Evolutionary conservation across 2,888 invertebrate species (phyloP), one percentile per base, ranked within the genome.

Genomic region (Dolichopus griseipennis): DNA sequence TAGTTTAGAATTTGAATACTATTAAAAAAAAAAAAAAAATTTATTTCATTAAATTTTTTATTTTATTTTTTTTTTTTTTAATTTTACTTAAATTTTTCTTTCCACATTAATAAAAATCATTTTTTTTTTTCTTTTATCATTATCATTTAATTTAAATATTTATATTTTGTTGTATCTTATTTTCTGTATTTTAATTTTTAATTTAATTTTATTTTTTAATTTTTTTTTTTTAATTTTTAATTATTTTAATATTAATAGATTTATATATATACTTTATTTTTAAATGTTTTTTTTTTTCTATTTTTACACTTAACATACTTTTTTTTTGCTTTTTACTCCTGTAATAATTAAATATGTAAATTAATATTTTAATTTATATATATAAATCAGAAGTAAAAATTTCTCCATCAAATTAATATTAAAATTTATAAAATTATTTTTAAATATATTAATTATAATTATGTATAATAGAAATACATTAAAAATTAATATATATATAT

Each of bases 131-230:
- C 18, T 52, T 52, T 12, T 52, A 10, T 37, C 12, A 12, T 52
- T 52, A 52, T 52, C 52, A 18, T 52, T 52, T 52, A 52, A 52
- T 52, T 41, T 52, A 52, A 52, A 52, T 52, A 52, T 52, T n/a
- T n/a, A n/a, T 52, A 52, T 52, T 52, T 52, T 52, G 52, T 52
- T 52, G 52, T 52, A 52, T 52, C n/a, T 52, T 52, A 18, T 52
- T 41, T 41, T 52, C 52, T 52, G 52, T 52, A 5, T 5, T 52
- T 52, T 52, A 2, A 15, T 52, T 4, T 52, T 52, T 52, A 52
- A 18, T 52, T 52, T 18, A 15, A 18, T 4, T 52, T 52, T 18
- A 18, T 52, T 18, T 18, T 18, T 52, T 52, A 37, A 6, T 37
- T 37, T 37, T 37, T 8, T 37, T 37, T n/a, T n/a, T n/a, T n/a